phyloP scores from a whole-genome alignment of 2,888 invertebrate species.

The Dinocampus coccinellae region DNA sequence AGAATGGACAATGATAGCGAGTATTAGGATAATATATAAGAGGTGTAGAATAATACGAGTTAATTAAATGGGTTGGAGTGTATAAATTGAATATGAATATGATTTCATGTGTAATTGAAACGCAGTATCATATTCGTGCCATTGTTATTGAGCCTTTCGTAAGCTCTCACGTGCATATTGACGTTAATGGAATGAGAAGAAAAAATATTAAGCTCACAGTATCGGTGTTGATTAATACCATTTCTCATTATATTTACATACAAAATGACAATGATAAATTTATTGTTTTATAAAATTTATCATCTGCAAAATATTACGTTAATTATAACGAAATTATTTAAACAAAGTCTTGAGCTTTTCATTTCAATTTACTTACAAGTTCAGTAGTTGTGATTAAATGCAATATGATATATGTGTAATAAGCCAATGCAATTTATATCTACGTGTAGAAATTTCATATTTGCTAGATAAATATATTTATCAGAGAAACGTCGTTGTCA shows the following conservation, averaged over 20 bases:
- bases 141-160: conserved; percentile 17
- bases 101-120: conserved; percentile 61
- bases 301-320: not conserved
- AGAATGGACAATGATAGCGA: not conserved
- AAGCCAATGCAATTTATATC: not conserved
- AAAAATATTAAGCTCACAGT: conserved; percentile 31
- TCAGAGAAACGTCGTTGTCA: too few relatives aligned
- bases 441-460: conserved; percentile 7
- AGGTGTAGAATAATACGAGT: not conserved
- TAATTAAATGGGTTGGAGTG: conserved; percentile 23
- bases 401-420: not conserved
- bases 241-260: not conserved
- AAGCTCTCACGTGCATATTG: conserved; percentile 28
- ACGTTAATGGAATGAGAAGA: not conserved
- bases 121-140: conserved; percentile 34
- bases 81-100: conserved; percentile 52
- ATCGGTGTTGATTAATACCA: conserved; percentile 28
- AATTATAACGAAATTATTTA: conserved; percentile 2
- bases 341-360: not conserved
- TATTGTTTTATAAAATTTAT: conserved; percentile 3
- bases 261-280: not conserved
- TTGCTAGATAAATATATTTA: conserved; percentile 18
- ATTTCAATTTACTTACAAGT: not conserved
- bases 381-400: not conserved
- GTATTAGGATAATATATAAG: not conserved